Evolutionary conservation across 2,113 vertebrate genomes (phyloP), one percentile per base, ranked within the genome.

Genomic region (Esox niger): DNA sequence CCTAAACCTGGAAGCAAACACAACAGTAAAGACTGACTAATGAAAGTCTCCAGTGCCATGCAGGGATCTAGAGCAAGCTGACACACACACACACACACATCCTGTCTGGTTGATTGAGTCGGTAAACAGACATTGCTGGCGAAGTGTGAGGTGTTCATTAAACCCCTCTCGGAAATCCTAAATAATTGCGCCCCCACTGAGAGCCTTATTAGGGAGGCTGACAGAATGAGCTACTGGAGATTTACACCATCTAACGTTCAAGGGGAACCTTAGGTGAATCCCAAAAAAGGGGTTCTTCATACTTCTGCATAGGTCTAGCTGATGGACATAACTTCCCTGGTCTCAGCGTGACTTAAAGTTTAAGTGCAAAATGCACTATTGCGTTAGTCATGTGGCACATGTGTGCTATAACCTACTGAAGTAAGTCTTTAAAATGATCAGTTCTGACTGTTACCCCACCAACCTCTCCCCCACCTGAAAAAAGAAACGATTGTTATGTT

Each of bases 101-200:
- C 63, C 63, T 65, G 7, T 47, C 30, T 47, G 21, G 21, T 15
- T 32, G 64, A 23, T 55, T 66, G 21, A 10, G 46, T 30, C 46
- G 55, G 30, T n/a, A 52, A 52, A n/a, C 17, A 23, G 20, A n/a
- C 47, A 52, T 52, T 55, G 64, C 32, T 66, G 52, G n/a, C n/a
- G 47, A 23, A 55, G 47, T 20, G 15, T 49, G 58, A 69, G 58
- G 58, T 69, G 47, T 61, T 27, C 25, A 47, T 27, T 52, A 27
- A 49, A 64, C 6, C 21, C 4, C 13, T 57, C 3, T 13, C 27
- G 11, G 55, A 13, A 26, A 52, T n/a, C n/a, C n/a, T 52, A 52
- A 52, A 52, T 52, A 0, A 52, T 21, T 52, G 2, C 21, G 47
- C 47, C 47, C 47, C 43, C n/a, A 52, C 47, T 52, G n/a, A 52